These are phyloP conservation scores for Athripsodes cinereus DNA, from an alignment of 2,888 invertebrate species.

Conservation along the genomic window DNA sequence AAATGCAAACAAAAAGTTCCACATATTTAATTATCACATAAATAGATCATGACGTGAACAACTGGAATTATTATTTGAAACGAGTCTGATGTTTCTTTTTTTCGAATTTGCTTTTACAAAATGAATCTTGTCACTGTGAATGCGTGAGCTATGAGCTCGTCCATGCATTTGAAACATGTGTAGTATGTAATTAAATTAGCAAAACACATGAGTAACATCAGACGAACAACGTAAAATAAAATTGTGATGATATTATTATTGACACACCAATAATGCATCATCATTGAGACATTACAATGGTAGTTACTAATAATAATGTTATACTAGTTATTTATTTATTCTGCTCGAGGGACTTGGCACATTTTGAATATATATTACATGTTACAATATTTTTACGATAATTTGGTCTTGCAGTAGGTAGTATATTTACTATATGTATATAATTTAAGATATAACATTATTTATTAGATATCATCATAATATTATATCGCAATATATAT, in stretches of 20 bases:
- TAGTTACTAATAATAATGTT: not conserved
- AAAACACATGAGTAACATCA: too few species aligned
- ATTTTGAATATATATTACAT: conserved; percentile 21
- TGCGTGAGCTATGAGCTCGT: too few species aligned
- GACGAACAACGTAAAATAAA: too few species aligned
- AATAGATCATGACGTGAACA: not conserved
- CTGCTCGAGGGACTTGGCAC: conserved; percentile 26
- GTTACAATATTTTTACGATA: conserved; percentile 17
- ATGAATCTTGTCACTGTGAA: too few species aligned
- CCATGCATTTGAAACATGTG: too few species aligned
- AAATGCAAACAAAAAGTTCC: conserved; percentile 28
- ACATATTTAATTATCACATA: conserved; percentile 21
- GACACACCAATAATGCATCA: too few species aligned
- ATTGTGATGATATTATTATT: too few species aligned
- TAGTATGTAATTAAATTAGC: too few species aligned
- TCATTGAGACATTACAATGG: not conserved
- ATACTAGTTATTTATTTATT: conserved; percentile 11
- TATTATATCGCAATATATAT: too few species aligned
- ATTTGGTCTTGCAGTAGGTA: conserved; percentile 26
- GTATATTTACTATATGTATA: not conserved
- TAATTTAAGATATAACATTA: conserved; percentile 10
- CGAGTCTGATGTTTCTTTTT: too few species aligned
- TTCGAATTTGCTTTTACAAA: too few species aligned
- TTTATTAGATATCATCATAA: conserved; percentile 3
- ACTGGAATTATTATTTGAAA: too few species aligned